These are phyloP conservation scores for Piaya cayana DNA, from an alignment of 2,113 vertebrate genomes.

Conservation along the genomic window DNA sequence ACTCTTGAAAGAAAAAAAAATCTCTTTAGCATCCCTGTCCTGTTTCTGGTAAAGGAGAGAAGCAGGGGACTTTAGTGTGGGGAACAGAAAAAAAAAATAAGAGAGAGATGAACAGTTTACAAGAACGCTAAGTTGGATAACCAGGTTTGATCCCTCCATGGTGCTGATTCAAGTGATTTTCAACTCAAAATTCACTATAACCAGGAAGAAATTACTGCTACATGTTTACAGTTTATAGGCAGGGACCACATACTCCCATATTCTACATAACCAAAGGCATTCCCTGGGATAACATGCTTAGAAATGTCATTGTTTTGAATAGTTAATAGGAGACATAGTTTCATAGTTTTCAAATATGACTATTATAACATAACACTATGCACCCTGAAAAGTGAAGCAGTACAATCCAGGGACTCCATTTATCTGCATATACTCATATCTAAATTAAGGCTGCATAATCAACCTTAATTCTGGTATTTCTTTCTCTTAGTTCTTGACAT, in stretches of 20 bases:
- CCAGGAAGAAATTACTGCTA: background rate
- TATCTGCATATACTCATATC: background rate
- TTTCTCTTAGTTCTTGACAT: background rate
- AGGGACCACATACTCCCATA: background rate
- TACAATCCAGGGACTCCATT: background rate
- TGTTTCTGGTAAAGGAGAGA: background rate
- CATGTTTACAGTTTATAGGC: background rate
- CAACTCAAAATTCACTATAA: background rate
- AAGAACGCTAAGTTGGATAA: background rate
- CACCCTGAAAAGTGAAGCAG: background rate
- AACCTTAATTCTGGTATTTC: background rate
- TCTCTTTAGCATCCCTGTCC: background rate
- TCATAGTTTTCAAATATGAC: background rate
- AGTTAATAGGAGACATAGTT: background rate
- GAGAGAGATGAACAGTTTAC: background rate
- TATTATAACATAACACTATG: background rate
- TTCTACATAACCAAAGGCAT: background rate
- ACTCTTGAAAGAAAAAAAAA: background rate
- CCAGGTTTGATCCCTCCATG: background rate
- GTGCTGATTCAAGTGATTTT: background rate
- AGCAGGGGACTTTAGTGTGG: background rate
- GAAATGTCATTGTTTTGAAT: background rate
- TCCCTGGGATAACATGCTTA: background rate
- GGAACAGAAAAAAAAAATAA: too few relatives aligned
- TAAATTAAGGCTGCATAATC: background rate